Percentiles rank a stretch among this genome's conserved stretches.
phyloP scores from a whole-genome alignment of 2,113 vertebrate species.

The Indicator maculatus region DNA sequence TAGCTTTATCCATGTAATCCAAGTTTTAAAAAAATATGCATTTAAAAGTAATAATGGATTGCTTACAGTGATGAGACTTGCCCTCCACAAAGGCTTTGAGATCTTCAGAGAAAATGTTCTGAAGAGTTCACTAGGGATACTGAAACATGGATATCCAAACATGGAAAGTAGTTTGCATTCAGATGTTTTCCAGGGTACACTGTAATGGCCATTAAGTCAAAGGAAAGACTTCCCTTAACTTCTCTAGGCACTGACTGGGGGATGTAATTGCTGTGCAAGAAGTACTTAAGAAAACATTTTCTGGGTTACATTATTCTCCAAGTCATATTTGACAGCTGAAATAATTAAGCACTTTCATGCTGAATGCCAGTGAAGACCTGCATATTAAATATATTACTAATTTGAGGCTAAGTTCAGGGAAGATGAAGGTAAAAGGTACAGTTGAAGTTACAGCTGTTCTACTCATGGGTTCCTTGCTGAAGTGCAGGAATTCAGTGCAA shows the following conservation, averaged over 20 bases:
- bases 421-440: neutral
- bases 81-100: neutral
- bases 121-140: neutral
- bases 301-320: conserved; percentile 21
- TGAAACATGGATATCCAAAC: neutral
- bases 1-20: neutral
- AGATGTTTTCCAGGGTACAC: neutral
- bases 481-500: neutral
- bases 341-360: conserved; percentile 42
- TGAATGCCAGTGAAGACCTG: conserved; percentile 31
- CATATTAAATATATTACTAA: conserved; percentile 29
- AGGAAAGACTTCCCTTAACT: neutral
- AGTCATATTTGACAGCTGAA: conserved; percentile 28
- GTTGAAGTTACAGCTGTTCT: neutral
- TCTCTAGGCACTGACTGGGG: neutral
- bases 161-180: neutral
- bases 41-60: neutral
- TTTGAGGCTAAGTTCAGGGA: conserved; percentile 32
- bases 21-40: neutral
- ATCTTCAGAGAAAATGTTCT: neutral
- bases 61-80: neutral
- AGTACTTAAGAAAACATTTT: neutral
- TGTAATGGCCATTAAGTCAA: neutral
- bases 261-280: neutral
- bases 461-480: neutral